These are phyloP conservation scores for Grammomys dolichurus DNA, from an alignment of 2,113 vertebrate genomes.

Conservation along the genomic window DNA sequence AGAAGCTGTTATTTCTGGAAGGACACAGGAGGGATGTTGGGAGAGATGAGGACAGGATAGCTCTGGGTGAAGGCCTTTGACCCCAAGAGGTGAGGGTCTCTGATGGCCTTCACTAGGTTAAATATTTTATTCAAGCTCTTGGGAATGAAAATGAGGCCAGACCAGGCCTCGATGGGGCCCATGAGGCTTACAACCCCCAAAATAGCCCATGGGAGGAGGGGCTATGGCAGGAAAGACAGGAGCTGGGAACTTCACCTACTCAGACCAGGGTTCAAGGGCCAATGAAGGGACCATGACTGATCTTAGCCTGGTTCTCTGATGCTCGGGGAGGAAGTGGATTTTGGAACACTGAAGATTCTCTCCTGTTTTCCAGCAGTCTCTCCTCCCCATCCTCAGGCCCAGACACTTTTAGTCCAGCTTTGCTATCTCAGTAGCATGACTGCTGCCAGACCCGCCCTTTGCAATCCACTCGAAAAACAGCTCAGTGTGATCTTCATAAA, in stretches of 20 bases:
- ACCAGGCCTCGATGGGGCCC: slow-evolving; percentile 13
- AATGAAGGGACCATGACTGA: not conserved
- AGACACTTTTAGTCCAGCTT: not conserved
- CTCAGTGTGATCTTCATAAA: slow-evolving; percentile 33
- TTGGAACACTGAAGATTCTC: not conserved
- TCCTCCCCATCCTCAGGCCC: not conserved
- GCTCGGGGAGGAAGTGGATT: not conserved
- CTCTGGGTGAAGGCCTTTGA: slow-evolving; percentile 23
- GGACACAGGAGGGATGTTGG: not conserved
- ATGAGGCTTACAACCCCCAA: slow-evolving; percentile 51
- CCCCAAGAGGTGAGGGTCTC: slow-evolving; percentile 16
- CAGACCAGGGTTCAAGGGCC: slow-evolving; percentile 12
- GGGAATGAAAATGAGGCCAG: slow-evolving; percentile 33
- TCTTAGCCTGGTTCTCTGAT: not conserved
- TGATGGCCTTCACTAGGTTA: not conserved
- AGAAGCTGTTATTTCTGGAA: slow-evolving; percentile 56
- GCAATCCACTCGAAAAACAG: not conserved
- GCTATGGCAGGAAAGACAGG: slow-evolving; percentile 9
- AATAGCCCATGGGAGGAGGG: slow-evolving; percentile 66
- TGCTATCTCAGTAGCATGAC: not conserved
- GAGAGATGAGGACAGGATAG: not conserved
- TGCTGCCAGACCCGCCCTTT: not conserved
- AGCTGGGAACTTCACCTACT: not conserved
- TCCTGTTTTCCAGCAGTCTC: not conserved
- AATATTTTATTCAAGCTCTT: slow-evolving; percentile 27